Evolutionary conservation across 2,797 vertebrate species (phyloP), one percentile per base, ranked within the genome.

Genomic region (Staurois parvus): DNA sequence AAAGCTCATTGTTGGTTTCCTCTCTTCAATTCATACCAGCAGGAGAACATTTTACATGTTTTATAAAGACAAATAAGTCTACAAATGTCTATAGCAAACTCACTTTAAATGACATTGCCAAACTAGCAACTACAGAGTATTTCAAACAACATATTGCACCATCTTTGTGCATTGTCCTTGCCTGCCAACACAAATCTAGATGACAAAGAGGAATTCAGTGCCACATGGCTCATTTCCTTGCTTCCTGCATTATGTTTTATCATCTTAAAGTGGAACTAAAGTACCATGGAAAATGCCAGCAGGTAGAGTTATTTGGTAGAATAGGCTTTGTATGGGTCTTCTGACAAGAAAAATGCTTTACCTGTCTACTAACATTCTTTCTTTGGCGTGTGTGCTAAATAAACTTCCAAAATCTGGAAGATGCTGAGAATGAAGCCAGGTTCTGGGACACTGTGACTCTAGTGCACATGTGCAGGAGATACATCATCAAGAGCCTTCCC

Each of bases 141-240:
- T 32, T 79, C 2, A 79, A 32, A 80, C 78, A 48, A 80, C 78
- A 80, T 32, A 80, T 80, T 70, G 78, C 7, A 56, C 42, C 78
- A 70, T 34, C 40, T 34, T 48, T 26, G 45, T 80, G 78, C 30
- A 37, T 30, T 48, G 66, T 72, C 29, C 34, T 30, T 6, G 59
- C 78, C 52, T 80, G 66, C 78, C 78, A 80, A 30, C 34, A 45
- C 21, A 70, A 80, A 79, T 70, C n/a, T 45, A 32, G 19, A 69
- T 68, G 67, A n/a, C 64, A 37, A 72, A 34, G 66, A 79, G 32
- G 52, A 48, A 80, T 80, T 80, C 30, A 59, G 29, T 26, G 48
- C 28, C 15, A 56, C 17, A 59, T 80, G 78, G 66, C 78, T 80
- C 7, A 66, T 52, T 70, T 56, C 21, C 69, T 40, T 21, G 67